These are phyloP conservation scores for Cryptotis parvus DNA, from an alignment of 2,113 vertebrate species.

Conservation along the genomic window DNA sequence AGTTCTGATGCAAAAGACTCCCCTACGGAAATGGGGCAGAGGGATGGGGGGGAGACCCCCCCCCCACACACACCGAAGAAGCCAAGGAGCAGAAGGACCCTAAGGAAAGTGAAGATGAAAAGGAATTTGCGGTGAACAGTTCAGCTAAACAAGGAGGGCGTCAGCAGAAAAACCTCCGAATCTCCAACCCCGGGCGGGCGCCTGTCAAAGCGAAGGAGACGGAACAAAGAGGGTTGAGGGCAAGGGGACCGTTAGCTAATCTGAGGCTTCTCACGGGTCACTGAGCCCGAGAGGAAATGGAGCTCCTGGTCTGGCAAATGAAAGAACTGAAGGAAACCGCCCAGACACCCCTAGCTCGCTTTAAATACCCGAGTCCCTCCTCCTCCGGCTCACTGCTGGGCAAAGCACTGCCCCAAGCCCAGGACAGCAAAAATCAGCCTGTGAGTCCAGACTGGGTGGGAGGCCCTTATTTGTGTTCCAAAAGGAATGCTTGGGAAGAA, in stretches of 20 bases:
- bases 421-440: not conserved
- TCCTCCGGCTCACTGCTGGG: not conserved
- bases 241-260: not conserved
- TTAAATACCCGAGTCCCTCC: not conserved
- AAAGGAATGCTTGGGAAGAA: constrained; percentile 28
- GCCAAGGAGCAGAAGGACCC: not conserved
- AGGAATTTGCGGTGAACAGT: constrained; percentile 66
- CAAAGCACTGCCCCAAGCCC: not conserved
- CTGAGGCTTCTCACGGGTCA: constrained; percentile 24
- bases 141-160: constrained; percentile 55
- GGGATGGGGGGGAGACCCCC: not conserved
- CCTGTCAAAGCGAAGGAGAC: not conserved
- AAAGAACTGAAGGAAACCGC: not conserved
- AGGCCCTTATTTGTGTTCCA: not conserved
- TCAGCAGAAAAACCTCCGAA: constrained; percentile 27
- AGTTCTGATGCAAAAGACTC: constrained; percentile 9
- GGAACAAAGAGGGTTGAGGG: not conserved
- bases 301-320: not conserved
- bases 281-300: not conserved
- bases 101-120: constrained; percentile 61
- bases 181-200: constrained; percentile 41
- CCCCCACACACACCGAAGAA: too few relatives aligned
- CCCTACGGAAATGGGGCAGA: constrained; percentile 54
- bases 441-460: not conserved
- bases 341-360: not conserved